Conservation (phyloP, 2,888 invertebrate species). For the Toxonevra muliebris region DNA sequence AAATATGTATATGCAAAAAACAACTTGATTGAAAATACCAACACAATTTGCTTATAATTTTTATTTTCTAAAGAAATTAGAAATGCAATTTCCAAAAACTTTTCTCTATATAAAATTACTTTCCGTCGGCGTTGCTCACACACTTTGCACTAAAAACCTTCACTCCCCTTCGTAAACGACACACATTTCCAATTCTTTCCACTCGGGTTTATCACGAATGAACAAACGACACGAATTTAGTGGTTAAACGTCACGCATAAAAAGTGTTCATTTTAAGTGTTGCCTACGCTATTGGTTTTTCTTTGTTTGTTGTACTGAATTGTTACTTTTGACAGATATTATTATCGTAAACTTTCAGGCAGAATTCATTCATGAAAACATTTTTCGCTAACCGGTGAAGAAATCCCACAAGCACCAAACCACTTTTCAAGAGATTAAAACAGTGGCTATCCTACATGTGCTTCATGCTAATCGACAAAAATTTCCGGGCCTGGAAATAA, state of each 20-base stretch:
- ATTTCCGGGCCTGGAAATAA: too few species aligned
- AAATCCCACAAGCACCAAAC: too few species aligned
- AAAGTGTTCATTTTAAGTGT: constrained; percentile 35
- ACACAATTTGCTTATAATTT: neutral
- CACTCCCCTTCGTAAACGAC: constrained; percentile 7
- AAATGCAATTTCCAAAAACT: constrained; percentile 12
- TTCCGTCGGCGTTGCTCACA: constrained; percentile 31
- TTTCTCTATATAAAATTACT: constrained; percentile 28
- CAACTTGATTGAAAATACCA: too few species aligned
- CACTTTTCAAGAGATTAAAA: too few species aligned
- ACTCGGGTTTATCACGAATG: constrained; percentile 21
- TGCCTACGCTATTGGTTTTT: constrained; percentile 12
- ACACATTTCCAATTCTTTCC: constrained; percentile 30
- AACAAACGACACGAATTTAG: constrained; percentile 23
- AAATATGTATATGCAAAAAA: too few species aligned
- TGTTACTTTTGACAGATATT: too few species aligned
- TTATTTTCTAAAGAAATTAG: constrained; percentile 8
- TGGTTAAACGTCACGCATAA: constrained; percentile 24
- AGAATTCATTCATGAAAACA: too few species aligned
- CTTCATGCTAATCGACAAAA: too few species aligned
- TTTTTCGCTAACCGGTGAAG: too few species aligned
- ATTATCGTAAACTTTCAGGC: too few species aligned
- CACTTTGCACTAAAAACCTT: constrained; percentile 18
- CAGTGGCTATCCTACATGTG: too few species aligned
- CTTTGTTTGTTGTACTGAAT: too few species aligned